Percentiles rank a stretch among this genome's conserved stretches.
phyloP scores from a whole-genome alignment of 2,888 invertebrate species.

The Tachystola acroxantha region DNA sequence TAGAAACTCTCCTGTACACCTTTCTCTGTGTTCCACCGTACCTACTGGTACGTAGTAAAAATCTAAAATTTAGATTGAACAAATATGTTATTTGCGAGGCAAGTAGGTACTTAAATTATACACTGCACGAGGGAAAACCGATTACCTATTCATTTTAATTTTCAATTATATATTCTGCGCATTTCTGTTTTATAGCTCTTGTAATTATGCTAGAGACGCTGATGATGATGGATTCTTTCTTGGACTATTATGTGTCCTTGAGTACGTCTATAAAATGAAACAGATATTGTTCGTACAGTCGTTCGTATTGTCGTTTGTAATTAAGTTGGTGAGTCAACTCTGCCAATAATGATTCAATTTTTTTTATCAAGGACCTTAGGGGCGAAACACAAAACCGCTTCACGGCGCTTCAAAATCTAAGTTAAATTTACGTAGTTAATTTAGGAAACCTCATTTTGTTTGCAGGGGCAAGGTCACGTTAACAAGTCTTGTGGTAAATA shows the following conservation, averaged over 20 bases:
- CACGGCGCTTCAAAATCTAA: too few species aligned
- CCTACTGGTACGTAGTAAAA: too few species aligned
- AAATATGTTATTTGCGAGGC: too few species aligned
- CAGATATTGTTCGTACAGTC: slow-evolving; percentile 35
- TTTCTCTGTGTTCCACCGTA: too few species aligned
- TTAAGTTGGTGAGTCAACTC: slow-evolving; percentile 44
- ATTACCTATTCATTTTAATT: slow-evolving; percentile 28
- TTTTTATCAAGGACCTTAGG: too few species aligned
- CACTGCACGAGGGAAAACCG: slow-evolving; percentile 31
- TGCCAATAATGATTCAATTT: too few species aligned
- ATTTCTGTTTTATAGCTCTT: slow-evolving; percentile 36
- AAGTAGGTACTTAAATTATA: too few species aligned
- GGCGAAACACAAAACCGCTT: too few species aligned
- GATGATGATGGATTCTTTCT: slow-evolving; percentile 35
- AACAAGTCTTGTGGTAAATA: slow-evolving; percentile 53
- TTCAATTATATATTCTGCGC: slow-evolving; percentile 45
- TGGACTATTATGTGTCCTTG: slow-evolving; percentile 27
- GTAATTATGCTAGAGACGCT: slow-evolving; percentile 31
- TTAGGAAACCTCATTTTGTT: too few species aligned
- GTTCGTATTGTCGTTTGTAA: slow-evolving; percentile 33
- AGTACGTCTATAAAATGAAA: slow-evolving; percentile 54
- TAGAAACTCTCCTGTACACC: too few species aligned
- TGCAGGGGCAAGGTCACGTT: slow-evolving; percentile 31
- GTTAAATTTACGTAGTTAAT: too few species aligned
- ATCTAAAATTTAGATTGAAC: too few species aligned